Evolutionary conservation across 2,888 invertebrate genomes (phyloP).

Genomic region (Temnothorax rugatulus): DNA sequence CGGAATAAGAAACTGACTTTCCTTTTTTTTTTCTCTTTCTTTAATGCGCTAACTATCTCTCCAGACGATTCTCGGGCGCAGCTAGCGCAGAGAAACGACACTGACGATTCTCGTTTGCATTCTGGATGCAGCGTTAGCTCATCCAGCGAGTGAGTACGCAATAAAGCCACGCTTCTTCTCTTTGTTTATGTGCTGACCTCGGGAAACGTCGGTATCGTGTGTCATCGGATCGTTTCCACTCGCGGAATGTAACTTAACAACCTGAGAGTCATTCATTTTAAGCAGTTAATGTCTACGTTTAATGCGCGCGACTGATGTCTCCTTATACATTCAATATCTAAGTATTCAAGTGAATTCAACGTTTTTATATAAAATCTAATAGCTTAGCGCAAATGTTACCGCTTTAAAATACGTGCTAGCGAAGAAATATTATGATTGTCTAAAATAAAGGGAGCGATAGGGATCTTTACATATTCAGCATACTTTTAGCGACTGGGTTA

Average conservation of each 20-base stretch:
- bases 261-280: slow-evolving; percentile 9
- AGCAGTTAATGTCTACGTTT: not conserved
- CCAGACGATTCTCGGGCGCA: not conserved
- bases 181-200: slow-evolving; percentile 41
- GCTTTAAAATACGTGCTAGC: not conserved
- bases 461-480: not conserved
- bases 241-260: not conserved
- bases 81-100: not conserved
- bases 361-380: not conserved
- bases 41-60: not conserved
- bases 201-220: slow-evolving; percentile 20
- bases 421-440: not conserved
- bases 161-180: slow-evolving; percentile 23
- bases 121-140: slow-evolving; percentile 11
- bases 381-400: not conserved
- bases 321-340: not conserved
- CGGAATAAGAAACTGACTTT: not conserved
- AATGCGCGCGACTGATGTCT: not conserved
- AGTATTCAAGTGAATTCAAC: not conserved
- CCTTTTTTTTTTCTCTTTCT: not conserved
- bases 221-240: slow-evolving; percentile 11
- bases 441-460: not conserved
- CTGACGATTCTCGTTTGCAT: slow-evolving; percentile 23
- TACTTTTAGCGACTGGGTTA: not conserved
- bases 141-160: not conserved